Evolutionary conservation across 2,888 invertebrate genomes (phyloP).

Genomic region (Drepanosiphum platanoidis): DNA sequence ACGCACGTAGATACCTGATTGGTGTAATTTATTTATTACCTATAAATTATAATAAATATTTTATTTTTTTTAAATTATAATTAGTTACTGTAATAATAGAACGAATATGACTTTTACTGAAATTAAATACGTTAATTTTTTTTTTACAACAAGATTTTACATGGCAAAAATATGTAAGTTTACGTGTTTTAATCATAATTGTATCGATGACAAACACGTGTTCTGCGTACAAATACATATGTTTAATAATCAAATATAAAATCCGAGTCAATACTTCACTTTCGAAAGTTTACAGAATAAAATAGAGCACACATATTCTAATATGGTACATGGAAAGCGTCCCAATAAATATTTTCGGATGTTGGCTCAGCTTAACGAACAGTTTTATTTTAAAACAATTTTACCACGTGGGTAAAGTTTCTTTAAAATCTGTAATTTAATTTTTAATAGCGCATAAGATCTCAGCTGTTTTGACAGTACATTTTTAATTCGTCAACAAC

Average conservation of each 20-base stretch:
- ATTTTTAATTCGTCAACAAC: background rate
- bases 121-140: no score
- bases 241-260: background rate
- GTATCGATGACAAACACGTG: background rate
- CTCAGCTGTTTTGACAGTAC: slow-evolving; percentile 3
- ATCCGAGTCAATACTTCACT: slow-evolving; percentile 9
- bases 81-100: background rate
- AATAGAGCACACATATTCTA: background rate
- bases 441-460: background rate
- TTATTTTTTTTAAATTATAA: background rate
- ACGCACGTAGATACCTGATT: no score
- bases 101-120: no score
- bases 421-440: slow-evolving; percentile 22
- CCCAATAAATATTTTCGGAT: slow-evolving; percentile 54
- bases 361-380: slow-evolving; percentile 48
- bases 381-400: slow-evolving; percentile 49
- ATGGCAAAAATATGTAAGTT: background rate
- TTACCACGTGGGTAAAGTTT: slow-evolving; percentile 28
- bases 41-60: no score
- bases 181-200: background rate
- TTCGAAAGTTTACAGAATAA: slow-evolving; percentile 18
- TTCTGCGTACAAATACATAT: slow-evolving; percentile 8
- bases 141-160: no score
- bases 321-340: slow-evolving; percentile 20
- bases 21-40: no score